Evolutionary conservation across 2,797 vertebrate species (phyloP).

Genomic region (Limosa lapponica): DNA sequence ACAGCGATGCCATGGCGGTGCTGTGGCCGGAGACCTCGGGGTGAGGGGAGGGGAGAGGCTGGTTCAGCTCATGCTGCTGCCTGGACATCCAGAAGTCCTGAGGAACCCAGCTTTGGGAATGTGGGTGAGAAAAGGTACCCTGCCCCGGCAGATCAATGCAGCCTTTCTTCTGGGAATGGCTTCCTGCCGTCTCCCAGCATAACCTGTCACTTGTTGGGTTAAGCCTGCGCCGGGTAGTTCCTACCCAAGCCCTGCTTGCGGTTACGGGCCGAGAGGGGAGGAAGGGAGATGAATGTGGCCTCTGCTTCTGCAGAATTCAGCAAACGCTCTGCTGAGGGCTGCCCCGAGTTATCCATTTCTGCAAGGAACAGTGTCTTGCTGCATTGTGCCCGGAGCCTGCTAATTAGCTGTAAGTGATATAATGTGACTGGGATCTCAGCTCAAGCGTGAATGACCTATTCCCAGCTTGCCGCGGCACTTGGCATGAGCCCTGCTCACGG

Average conservation of each 20-base stretch:
- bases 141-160: neutral
- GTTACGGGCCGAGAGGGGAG: neutral
- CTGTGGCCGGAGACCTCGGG: neutral
- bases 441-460: slow-evolving; percentile 57
- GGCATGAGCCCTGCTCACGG: neutral
- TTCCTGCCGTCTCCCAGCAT: neutral
- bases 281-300: neutral
- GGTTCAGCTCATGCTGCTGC: neutral
- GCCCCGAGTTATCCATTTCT: neutral
- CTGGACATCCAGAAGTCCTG: slow-evolving; percentile 9
- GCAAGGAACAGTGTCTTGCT: slow-evolving; percentile 21
- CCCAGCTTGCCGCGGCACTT: neutral
- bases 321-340: neutral
- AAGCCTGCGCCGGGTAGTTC: neutral
- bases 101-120: neutral
- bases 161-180: neutral
- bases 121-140: neutral
- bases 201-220: neutral
- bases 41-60: neutral
- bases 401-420: slow-evolving; percentile 73
- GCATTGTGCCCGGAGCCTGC: slow-evolving; percentile 56
- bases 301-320: neutral
- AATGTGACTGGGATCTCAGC: slow-evolving; percentile 51
- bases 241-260: neutral
- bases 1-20: accelerated